Conservation (phyloP, 2,113 vertebrate genomes). For the Toxostoma redivivum region DNA sequence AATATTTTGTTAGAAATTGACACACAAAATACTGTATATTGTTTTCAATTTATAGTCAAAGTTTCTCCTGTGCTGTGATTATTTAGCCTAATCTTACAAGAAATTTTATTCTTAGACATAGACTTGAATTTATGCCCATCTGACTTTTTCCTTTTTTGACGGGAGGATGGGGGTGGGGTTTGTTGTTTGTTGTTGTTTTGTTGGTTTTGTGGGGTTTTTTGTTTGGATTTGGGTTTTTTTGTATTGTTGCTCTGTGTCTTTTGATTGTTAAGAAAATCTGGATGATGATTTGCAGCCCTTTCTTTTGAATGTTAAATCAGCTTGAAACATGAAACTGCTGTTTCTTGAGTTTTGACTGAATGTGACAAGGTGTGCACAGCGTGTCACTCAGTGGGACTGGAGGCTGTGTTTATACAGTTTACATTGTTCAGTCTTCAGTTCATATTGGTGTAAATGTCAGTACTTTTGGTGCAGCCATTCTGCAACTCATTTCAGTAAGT, state of each 20-base stretch:
- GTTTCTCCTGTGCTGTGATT: background rate
- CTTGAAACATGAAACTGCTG: background rate
- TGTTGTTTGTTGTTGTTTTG: background rate
- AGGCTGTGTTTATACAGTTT: background rate
- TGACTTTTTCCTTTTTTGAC: fast-evolving
- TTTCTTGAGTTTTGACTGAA: background rate
- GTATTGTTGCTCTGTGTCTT: background rate
- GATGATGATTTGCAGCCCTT: background rate
- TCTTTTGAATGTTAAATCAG: background rate
- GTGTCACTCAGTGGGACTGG: background rate
- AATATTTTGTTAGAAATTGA: background rate
- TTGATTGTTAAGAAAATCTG: background rate
- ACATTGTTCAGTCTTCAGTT: background rate
- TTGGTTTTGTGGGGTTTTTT: background rate
- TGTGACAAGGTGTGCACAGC: background rate
- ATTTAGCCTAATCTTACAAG: background rate
- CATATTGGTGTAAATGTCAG: background rate
- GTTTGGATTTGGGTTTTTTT: background rate
- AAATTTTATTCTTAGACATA: background rate
- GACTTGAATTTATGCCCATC: fast-evolving
- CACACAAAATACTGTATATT: background rate
- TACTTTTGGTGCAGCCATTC: background rate
- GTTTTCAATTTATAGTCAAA: background rate
- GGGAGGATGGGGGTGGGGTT: background rate
- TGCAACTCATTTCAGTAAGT: background rate